phyloP scores from a whole-genome alignment of 2,797 vertebrate species.

The Poecilia wingei region DNA sequence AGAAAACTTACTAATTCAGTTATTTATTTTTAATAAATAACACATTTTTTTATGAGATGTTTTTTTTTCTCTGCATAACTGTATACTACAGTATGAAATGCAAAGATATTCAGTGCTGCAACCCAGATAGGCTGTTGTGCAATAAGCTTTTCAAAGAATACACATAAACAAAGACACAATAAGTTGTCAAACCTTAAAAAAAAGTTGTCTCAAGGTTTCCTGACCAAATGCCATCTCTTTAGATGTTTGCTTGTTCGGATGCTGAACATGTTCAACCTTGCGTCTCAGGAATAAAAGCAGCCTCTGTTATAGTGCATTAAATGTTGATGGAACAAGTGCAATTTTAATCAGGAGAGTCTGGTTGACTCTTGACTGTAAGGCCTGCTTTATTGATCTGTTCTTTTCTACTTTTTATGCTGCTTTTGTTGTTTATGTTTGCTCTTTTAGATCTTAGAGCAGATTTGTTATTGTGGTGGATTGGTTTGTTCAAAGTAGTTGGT shows the following conservation, averaged over 20 bases:
- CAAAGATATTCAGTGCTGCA: neutral
- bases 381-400: neutral
- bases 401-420: neutral
- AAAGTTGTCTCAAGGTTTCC: neutral
- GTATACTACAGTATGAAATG: neutral
- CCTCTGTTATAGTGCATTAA: neutral
- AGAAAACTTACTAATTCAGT: neutral
- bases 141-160: neutral
- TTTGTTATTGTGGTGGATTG: neutral
- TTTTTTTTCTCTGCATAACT: neutral
- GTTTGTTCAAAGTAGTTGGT: constrained; percentile 1
- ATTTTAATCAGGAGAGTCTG: neutral
- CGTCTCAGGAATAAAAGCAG: neutral
- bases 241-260: neutral
- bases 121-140: neutral
- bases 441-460: neutral
- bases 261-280: neutral
- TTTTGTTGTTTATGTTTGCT: neutral
- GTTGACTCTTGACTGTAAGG: constrained; percentile 1
- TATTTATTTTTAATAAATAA: neutral
- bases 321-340: neutral
- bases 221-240: neutral
- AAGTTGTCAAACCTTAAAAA: neutral
- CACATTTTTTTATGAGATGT: neutral
- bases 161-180: neutral